These are phyloP conservation scores for Koerneria pararmatus DNA, from an alignment of 2,888 invertebrate genomes.

Conservation along the genomic window DNA sequence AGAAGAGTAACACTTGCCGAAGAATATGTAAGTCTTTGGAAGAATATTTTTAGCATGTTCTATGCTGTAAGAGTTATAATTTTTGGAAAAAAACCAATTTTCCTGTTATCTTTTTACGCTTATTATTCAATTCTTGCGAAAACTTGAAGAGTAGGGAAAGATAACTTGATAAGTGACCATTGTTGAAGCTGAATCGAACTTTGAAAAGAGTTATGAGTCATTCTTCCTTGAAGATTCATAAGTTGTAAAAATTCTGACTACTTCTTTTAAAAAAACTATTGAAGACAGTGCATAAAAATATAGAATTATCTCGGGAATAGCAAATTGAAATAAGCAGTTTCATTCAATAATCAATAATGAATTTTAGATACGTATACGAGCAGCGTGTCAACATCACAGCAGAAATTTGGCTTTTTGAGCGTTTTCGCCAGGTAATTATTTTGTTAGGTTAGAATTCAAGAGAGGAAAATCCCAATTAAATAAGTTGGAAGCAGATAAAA, in stretches of 20 bases:
- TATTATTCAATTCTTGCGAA: too few species aligned
- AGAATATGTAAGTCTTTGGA: too few species aligned
- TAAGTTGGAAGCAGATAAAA: too few species aligned
- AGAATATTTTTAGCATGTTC: too few species aligned
- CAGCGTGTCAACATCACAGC: conserved; percentile 88
- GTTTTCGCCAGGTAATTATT: conserved; percentile 74
- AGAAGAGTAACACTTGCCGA: conserved; percentile 13
- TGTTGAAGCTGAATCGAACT: background rate
- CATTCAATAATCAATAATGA: conserved; percentile 58
- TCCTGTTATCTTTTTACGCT: too few species aligned
- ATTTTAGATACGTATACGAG: conserved; percentile 62
- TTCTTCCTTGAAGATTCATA: background rate
- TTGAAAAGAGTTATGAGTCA: background rate
- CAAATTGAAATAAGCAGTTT: background rate
- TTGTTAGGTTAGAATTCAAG: conserved; percentile 22
- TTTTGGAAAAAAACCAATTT: too few species aligned
- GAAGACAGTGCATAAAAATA: too few species aligned
- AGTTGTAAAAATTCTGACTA: background rate
- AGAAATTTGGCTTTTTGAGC: conserved; percentile 98
- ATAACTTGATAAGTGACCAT: conserved; percentile 15
- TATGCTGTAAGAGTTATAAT: too few species aligned
- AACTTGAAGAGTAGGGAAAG: too few species aligned
- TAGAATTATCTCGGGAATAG: too few species aligned
- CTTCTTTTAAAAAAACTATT: conserved; percentile 60
- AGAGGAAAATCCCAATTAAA: too few species aligned